Evolutionary conservation across 2,113 vertebrate genomes (phyloP).

Genomic region (Podiceps cristatus): DNA sequence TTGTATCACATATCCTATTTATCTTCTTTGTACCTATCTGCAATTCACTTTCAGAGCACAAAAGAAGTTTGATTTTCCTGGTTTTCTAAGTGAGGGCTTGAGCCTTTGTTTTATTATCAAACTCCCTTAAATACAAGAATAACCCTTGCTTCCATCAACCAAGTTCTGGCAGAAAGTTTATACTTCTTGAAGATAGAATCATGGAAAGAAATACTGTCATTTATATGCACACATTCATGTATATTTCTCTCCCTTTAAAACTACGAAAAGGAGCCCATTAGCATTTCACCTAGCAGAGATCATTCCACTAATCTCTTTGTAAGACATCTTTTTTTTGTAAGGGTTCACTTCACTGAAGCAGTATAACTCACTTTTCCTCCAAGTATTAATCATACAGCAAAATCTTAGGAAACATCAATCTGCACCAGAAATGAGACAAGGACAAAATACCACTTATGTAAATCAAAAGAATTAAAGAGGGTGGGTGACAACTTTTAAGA

Average conservation of each 20-base stretch:
- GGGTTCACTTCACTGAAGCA: not conserved
- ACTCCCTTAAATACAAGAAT: not conserved
- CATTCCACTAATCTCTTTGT: not conserved
- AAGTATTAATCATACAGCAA: not conserved
- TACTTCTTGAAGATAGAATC: not conserved
- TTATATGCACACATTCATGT: not conserved
- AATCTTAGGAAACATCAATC: not conserved
- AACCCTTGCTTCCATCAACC: not conserved
- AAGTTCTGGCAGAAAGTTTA: not conserved
- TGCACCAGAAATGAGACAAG: not conserved
- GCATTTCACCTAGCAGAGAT: not conserved
- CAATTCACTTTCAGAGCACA: not conserved
- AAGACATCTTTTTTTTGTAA: not conserved
- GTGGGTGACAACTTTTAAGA: not conserved
- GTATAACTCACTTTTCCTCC: not conserved
- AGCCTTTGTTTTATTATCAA: not conserved
- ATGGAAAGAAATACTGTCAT: not conserved
- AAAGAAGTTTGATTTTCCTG: not conserved
- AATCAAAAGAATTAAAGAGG: not conserved
- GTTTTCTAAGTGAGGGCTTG: not conserved
- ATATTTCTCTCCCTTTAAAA: not conserved
- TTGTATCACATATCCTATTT: not conserved
- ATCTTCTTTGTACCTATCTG: not conserved
- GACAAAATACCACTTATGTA: not conserved
- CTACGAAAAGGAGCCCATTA: not conserved